phyloP scores from a whole-genome alignment of 2,797 vertebrate species.

The Ficedula albicollis region DNA sequence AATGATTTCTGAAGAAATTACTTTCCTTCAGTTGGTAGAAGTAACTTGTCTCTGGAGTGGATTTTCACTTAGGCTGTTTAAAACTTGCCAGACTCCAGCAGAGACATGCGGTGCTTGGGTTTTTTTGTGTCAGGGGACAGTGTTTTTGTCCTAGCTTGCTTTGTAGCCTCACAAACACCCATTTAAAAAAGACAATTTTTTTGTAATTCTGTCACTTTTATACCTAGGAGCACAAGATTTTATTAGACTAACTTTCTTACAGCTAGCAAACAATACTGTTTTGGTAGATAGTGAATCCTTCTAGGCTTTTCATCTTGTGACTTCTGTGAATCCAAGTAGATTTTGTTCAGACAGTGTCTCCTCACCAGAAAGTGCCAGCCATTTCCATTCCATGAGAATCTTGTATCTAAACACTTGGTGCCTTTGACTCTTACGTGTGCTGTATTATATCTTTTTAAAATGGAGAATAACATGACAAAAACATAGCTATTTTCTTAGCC shows the following conservation, averaged over 20 bases:
- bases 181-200: background rate
- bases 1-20: background rate
- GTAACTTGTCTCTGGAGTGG: background rate
- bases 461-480: background rate
- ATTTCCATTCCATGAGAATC: background rate
- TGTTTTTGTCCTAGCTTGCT: background rate
- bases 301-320: background rate
- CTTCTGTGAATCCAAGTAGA: background rate
- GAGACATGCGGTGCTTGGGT: background rate
- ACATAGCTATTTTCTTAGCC: background rate
- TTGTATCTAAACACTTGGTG: background rate
- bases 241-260: background rate
- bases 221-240: background rate
- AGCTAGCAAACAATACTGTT: background rate
- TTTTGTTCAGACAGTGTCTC: background rate
- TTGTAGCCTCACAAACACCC: background rate
- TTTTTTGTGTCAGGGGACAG: background rate
- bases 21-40: background rate
- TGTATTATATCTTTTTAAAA: background rate
- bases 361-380: background rate
- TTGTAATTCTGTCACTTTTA: background rate
- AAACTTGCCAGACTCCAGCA: background rate
- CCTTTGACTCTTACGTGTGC: background rate
- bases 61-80: background rate
- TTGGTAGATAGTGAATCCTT: background rate